A percentile compares a stretch with the other conserved stretches of the same genome.
These are phyloP conservation scores for Tubulanus polymorphus DNA, from an alignment of 2,888 invertebrate genomes.

Conservation along the genomic window DNA sequence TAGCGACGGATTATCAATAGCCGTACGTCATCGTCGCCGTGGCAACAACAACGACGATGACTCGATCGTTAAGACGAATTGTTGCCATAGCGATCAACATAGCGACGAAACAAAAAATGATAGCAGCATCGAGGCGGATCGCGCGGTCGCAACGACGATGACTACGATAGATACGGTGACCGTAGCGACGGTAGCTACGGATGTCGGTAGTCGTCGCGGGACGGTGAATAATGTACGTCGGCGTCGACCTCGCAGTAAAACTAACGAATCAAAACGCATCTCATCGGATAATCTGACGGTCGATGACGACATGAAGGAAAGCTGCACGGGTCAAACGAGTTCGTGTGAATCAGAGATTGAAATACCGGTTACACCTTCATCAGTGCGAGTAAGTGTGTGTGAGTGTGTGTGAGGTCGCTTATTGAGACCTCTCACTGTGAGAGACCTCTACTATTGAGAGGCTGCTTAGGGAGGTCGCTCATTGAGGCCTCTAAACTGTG, in stretches of 20 bases:
- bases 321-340: slow-evolving; percentile 24
- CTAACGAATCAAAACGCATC: not conserved
- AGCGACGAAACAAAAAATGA: slow-evolving; percentile 4
- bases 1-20: too few relatives aligned
- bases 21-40: too few relatives aligned
- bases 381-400: slow-evolving; percentile 8
- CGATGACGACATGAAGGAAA: slow-evolving; percentile 17
- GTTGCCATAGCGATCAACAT: not conserved
- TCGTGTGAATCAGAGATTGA: slow-evolving; percentile 30
- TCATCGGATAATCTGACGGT: slow-evolving; percentile 10
- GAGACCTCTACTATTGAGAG: too few relatives aligned
- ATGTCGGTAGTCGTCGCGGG: not conserved
- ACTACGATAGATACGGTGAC: not conserved
- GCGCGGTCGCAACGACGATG: not conserved
- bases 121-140: slow-evolving; percentile 5
- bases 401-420: too few relatives aligned
- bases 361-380: slow-evolving; percentile 17
- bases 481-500: too few relatives aligned
- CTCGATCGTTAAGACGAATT: not conserved
- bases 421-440: too few relatives aligned
- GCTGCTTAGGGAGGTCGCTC: too few relatives aligned
- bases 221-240: not conserved
- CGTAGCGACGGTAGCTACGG: not conserved
- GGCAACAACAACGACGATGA: not conserved
- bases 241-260: not conserved